Conservation (phyloP, 1,140 invertebrate genomes). For the Pogonus chalceus region DNA sequence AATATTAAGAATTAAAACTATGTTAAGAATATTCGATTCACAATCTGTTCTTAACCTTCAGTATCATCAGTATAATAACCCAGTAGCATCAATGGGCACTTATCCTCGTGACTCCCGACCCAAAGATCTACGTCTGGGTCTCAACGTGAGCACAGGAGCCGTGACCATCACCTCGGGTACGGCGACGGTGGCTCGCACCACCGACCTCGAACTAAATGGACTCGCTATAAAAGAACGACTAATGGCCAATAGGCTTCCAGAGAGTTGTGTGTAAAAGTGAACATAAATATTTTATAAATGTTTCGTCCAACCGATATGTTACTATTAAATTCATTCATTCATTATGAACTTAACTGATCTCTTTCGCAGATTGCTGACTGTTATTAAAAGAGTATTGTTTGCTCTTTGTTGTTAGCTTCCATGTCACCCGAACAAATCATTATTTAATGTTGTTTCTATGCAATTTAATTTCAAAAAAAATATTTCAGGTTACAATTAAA, state of each 20-base stretch:
- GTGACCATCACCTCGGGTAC: slow-evolving; percentile 9
- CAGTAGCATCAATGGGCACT: slow-evolving; percentile 31
- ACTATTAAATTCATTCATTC: too few relatives aligned
- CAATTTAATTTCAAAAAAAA: too few relatives aligned
- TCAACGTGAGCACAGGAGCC: slow-evolving; percentile 27
- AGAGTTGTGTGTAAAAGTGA: slow-evolving; percentile 56
- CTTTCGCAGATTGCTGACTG: too few relatives aligned
- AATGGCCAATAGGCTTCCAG: slow-evolving; percentile 61
- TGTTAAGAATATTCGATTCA: slow-evolving; percentile 1
- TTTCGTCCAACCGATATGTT: too few relatives aligned
- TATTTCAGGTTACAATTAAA: too few relatives aligned
- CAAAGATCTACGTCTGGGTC: slow-evolving; percentile 30
- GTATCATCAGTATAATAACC: slow-evolving; percentile 34
- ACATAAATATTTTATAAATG: too few relatives aligned
- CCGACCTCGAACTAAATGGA: slow-evolving; percentile 44
- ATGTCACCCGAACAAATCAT: too few relatives aligned
- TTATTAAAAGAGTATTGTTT: too few relatives aligned
- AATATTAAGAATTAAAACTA: background rate
- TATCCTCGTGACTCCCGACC: slow-evolving; percentile 33
- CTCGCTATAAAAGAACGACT: slow-evolving; percentile 64
- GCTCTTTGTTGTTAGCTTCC: too few relatives aligned
- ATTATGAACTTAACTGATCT: too few relatives aligned
- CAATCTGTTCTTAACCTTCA: slow-evolving; percentile 17
- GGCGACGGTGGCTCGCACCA: slow-evolving; percentile 9
- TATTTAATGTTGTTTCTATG: too few relatives aligned